Evolutionary conservation across 2,797 vertebrate genomes (phyloP).

Genomic region (Bradypus variegatus): DNA sequence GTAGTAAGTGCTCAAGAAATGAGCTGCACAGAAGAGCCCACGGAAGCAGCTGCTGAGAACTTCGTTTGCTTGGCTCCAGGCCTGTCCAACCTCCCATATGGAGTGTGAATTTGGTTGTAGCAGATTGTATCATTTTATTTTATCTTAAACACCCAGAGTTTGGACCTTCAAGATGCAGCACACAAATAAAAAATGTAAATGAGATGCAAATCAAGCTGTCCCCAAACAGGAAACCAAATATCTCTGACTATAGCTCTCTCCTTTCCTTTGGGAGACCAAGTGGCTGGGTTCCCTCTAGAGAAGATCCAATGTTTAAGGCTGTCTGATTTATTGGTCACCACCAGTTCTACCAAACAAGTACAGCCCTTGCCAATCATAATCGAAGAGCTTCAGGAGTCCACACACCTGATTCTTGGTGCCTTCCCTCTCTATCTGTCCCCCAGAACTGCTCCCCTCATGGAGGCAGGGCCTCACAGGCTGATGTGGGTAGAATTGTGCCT

Average conservation of each 20-base stretch:
- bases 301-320: accelerated
- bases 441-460: neutral
- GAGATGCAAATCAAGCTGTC: conserved; percentile 30
- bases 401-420: neutral
- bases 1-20: neutral
- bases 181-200: conserved; percentile 1
- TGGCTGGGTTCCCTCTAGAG: neutral
- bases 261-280: neutral
- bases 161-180: neutral
- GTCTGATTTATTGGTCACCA: neutral
- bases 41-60: neutral
- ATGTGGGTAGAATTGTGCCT: too few relatives aligned
- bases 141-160: neutral
- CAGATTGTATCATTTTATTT: neutral
- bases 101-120: neutral
- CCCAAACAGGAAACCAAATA: neutral
- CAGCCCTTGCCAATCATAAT: too few relatives aligned
- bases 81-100: neutral
- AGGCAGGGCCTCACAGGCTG: neutral
- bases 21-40: accelerated
- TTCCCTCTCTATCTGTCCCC: neutral
- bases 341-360: neutral
- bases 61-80: neutral
- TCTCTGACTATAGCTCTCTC: neutral
- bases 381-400: neutral